Evolutionary conservation across 2,113 vertebrate species (phyloP).

Genomic region (Pao palembangensis): DNA sequence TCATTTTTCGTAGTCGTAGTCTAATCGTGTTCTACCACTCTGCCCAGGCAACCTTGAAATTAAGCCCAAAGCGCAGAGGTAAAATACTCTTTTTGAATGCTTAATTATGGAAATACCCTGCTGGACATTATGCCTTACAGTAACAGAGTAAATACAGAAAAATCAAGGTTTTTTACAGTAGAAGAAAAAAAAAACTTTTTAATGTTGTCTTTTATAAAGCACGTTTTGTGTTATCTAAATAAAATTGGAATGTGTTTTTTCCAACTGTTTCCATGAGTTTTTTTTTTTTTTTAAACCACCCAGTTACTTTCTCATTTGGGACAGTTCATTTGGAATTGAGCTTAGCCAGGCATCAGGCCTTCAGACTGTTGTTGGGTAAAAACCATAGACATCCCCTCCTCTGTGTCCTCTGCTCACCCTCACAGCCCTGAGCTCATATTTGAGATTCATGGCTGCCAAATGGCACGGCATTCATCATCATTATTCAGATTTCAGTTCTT

Average conservation of each 20-base stretch:
- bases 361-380: constrained; percentile 9
- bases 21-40: constrained; percentile 49
- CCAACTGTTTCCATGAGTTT: not conserved
- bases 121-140: no score
- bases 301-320: constrained; percentile 2
- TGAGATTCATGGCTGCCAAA: constrained; percentile 16
- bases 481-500: constrained; percentile 27
- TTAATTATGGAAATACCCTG: no score
- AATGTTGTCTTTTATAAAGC: no score
- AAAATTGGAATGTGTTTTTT: not conserved
- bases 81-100: constrained; percentile 14
- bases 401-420: constrained; percentile 24
- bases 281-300: not conserved
- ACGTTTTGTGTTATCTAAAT: no score
- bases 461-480: constrained; percentile 27
- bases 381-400: constrained; percentile 8
- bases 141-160: no score
- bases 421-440: constrained; percentile 10
- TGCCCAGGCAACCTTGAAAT: constrained; percentile 34
- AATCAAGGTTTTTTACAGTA: no score
- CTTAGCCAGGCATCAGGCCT: constrained; percentile 13
- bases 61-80: constrained; percentile 26
- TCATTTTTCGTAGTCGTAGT: constrained; percentile 38
- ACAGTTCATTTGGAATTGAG: not conserved
- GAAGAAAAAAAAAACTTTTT: no score